These are phyloP conservation scores for Sebastiscus tertius DNA, from an alignment of 2,797 vertebrate species.

Conservation along the genomic window DNA sequence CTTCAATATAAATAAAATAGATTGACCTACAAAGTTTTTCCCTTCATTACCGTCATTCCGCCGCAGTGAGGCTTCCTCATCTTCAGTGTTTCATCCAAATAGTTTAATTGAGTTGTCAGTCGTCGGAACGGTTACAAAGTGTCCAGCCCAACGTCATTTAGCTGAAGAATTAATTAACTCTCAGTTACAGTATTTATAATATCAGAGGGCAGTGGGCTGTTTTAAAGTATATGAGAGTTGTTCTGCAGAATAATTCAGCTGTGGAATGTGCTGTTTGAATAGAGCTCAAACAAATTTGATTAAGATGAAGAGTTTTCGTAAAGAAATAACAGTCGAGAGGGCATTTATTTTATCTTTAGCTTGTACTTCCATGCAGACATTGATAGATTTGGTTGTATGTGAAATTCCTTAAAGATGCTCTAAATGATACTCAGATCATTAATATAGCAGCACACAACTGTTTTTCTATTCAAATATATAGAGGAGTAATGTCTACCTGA, in stretches of 20 bases:
- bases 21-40: not conserved
- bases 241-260: not conserved
- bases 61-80: not conserved
- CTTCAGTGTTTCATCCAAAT: slow-evolving; percentile 14
- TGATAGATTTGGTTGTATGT: not conserved
- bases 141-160: slow-evolving; percentile 1
- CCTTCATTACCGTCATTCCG: not conserved
- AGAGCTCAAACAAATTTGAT: not conserved
- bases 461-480: no score
- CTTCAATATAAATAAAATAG: slow-evolving; percentile 23
- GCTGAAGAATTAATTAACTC: slow-evolving; percentile 41
- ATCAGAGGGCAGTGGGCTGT: slow-evolving; percentile 6
- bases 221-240: not conserved
- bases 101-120: slow-evolving; percentile 43
- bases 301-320: not conserved
- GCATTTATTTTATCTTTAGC: not conserved
- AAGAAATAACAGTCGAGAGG: not conserved
- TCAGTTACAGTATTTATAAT: slow-evolving; percentile 15
- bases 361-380: not conserved
- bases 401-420: no score
- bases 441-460: no score
- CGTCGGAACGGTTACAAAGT: slow-evolving; percentile 18
- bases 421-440: no score
- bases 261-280: not conserved
- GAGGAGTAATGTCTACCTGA: no score